These are phyloP conservation scores for Cerastis leucographa DNA, from an alignment of 2,888 invertebrate genomes.

Conservation along the genomic window DNA sequence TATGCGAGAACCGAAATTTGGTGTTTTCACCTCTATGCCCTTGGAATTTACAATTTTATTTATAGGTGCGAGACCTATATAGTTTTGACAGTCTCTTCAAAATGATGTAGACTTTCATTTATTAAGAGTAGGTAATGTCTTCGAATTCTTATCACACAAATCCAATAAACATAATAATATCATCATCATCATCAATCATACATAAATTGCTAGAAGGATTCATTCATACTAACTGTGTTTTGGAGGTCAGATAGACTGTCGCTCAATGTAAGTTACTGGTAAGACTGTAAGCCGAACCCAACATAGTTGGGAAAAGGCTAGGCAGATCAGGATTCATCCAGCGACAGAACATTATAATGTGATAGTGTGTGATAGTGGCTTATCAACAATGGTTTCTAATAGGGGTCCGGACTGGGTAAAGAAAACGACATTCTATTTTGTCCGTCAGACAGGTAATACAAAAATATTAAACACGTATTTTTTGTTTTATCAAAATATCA, in stretches of 20 bases:
- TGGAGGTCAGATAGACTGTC: no score
- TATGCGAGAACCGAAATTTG: slow-evolving; percentile 37
- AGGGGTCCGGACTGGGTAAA: no score
- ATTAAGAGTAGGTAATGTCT: no score
- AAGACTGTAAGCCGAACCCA: no score
- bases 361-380: no score
- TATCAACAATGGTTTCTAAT: not conserved
- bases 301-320: no score
- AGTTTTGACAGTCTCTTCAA: not conserved
- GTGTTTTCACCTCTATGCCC: slow-evolving; percentile 32
- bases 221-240: no score
- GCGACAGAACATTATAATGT: not conserved
- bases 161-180: not conserved
- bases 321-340: not conserved
- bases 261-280: no score
- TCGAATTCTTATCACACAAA: not conserved
- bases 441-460: no score
- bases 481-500: no score
- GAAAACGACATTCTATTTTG: no score
- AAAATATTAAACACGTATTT: no score
- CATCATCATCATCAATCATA: not conserved
- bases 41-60: slow-evolving; percentile 28
- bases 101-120: not conserved
- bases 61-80: not conserved
- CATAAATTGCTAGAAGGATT: not conserved